Evolutionary conservation across 2,797 vertebrate species (phyloP).

Genomic region (Vespertilio murinus): DNA sequence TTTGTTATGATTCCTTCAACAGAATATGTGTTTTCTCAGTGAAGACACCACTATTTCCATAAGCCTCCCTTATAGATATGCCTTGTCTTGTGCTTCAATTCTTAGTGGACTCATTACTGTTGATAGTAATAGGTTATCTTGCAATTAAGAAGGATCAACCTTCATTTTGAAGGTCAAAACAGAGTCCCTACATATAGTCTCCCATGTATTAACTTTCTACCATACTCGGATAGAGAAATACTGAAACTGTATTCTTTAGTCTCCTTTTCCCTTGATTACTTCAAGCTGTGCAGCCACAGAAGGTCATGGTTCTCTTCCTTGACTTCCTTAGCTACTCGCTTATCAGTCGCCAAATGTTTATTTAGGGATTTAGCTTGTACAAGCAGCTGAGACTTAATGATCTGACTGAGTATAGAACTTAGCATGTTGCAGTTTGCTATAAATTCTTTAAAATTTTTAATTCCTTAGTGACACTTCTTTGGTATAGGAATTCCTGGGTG

Average conservation of each 20-base stretch:
- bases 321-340: background rate
- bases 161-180: conserved; percentile 3
- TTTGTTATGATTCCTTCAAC: background rate
- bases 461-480: conserved; percentile 34
- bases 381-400: background rate
- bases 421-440: background rate
- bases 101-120: background rate
- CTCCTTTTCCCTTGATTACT: background rate
- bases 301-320: background rate
- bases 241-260: background rate
- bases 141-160: conserved; percentile 10
- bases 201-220: background rate
- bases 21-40: background rate
- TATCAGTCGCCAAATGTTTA: background rate
- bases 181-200: background rate
- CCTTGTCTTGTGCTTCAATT: background rate
- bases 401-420: background rate
- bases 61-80: background rate
- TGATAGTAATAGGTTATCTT: background rate
- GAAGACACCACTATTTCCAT: background rate
- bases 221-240: background rate
- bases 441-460: background rate
- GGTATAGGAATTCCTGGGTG: conserved; percentile 6
- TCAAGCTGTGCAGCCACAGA: background rate
- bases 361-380: background rate